These are phyloP conservation scores for Eurypyga helias DNA, from an alignment of 2,113 vertebrate genomes.

Conservation along the genomic window DNA sequence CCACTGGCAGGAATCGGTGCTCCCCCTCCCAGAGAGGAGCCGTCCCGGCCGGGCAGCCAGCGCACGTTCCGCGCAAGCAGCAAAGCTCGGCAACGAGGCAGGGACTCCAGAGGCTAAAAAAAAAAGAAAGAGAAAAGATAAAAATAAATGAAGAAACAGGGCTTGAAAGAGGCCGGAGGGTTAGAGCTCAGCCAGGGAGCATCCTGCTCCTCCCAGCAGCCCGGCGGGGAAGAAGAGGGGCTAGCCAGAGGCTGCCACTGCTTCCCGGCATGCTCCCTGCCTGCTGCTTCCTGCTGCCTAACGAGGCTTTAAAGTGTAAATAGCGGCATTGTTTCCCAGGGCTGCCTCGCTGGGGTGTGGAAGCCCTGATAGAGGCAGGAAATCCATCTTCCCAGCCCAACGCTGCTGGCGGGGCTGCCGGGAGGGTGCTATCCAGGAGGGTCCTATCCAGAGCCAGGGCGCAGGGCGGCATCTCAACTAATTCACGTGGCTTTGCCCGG, in stretches of 20 bases:
- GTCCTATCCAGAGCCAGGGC: not conserved
- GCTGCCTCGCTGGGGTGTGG: constrained; percentile 20
- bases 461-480: not conserved
- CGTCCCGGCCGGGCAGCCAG: accelerated
- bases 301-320: constrained; percentile 59
- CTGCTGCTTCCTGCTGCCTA: constrained; percentile 42
- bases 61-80: accelerated
- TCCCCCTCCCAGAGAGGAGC: not conserved
- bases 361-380: not conserved
- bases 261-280: constrained; percentile 43
- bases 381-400: not conserved
- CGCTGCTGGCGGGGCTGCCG: not conserved
- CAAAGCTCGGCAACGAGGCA: not conserved
- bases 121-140: not conserved
- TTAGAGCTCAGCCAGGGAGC: not conserved
- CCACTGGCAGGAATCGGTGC: accelerated
- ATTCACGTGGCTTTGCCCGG: not conserved
- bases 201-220: constrained; percentile 10
- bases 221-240: not conserved
- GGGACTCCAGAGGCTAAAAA: not conserved
- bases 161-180: not conserved
- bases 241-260: not conserved
- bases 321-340: constrained; percentile 49
- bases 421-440: not conserved
- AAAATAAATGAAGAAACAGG: not conserved